Evolutionary conservation across 2,113 vertebrate species (phyloP).

Genomic region (Sula dactylatra): DNA sequence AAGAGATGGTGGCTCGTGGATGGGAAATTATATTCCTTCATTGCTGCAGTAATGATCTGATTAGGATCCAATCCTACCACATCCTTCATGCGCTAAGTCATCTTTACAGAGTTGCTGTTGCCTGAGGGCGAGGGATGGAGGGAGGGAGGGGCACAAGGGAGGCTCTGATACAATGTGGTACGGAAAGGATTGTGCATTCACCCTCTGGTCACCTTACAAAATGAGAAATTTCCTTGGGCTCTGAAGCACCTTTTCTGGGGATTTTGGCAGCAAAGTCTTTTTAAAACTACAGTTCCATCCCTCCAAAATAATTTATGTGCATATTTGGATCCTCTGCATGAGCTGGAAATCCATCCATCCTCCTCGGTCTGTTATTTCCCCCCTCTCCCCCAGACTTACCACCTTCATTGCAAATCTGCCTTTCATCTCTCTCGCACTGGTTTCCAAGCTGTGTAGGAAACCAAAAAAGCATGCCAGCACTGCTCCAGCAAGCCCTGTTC

Average conservation of each 20-base stretch:
- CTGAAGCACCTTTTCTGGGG: background rate
- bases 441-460: constrained; percentile 19
- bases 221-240: background rate
- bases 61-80: constrained; percentile 15
- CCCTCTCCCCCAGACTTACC: background rate
- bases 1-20: background rate
- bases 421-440: background rate
- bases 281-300: background rate
- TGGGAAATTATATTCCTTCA: background rate
- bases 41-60: constrained; percentile 46
- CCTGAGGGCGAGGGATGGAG: background rate
- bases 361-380: background rate
- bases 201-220: background rate
- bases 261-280: background rate
- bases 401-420: constrained; percentile 11
- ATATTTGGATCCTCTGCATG: background rate
- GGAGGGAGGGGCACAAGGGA: background rate
- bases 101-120: background rate
- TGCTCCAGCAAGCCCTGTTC: background rate
- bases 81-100: constrained; percentile 16
- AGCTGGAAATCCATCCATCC: background rate
- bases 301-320: background rate
- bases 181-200: background rate
- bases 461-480: background rate
- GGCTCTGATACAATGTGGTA: background rate